phyloP scores from a whole-genome alignment of 1,140 invertebrate species.

The Microplitis demolitor region DNA sequence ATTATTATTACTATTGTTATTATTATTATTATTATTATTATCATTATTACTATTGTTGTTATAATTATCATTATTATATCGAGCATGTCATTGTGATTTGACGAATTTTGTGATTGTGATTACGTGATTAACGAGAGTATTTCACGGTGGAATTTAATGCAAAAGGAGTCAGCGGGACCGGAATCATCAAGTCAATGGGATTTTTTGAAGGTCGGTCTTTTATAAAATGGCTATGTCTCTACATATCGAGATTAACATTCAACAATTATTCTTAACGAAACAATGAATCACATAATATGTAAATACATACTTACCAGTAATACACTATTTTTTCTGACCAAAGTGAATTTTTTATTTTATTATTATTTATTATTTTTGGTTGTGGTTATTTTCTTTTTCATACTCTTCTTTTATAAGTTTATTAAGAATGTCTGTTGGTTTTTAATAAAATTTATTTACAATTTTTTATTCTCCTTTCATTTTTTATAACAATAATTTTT shows the following conservation, averaged over 20 bases:
- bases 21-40: not conserved
- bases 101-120: conserved; percentile 1
- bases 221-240: not conserved
- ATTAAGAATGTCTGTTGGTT: too few relatives aligned
- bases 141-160: not conserved
- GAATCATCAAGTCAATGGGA: not conserved
- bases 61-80: not conserved
- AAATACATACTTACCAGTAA: conserved; percentile 12
- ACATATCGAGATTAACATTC: not conserved
- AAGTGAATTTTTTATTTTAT: conserved; percentile 19
- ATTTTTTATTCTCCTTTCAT: too few relatives aligned
- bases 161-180: conserved; percentile 1
- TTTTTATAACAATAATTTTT: too few relatives aligned
- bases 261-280: conserved; percentile 32
- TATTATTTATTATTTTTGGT: not conserved
- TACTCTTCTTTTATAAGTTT: not conserved
- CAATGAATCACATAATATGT: conserved; percentile 51
- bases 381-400: conserved; percentile 2
- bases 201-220: not conserved
- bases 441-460: too few relatives aligned
- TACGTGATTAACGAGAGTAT: conserved; percentile 1
- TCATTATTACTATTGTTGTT: conserved; percentile 3
- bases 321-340: conserved; percentile 9
- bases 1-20: conserved; percentile 19
- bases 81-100: conserved; percentile 9